A percentile compares a stretch with the other conserved stretches of the same genome.
phyloP scores from a whole-genome alignment of 2,888 invertebrate species.

The Ophioninae sp. region DNA sequence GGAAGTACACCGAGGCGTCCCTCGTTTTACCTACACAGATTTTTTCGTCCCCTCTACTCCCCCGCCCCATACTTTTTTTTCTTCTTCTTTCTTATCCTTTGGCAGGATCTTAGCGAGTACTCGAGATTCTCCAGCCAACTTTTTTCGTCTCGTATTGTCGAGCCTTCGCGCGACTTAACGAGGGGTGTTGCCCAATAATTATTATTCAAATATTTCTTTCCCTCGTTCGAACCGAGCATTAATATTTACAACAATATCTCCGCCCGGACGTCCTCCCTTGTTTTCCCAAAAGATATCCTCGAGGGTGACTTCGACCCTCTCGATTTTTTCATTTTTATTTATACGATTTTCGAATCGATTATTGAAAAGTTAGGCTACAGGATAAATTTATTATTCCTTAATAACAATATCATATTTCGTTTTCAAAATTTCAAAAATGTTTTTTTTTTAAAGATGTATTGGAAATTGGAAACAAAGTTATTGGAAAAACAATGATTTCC shows the following conservation, averaged over 20 bases:
- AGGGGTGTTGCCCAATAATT: constrained; percentile 70
- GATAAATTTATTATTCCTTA: too few relatives aligned
- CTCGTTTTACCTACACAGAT: constrained; percentile 51
- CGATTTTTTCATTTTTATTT: neutral
- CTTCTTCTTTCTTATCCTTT: constrained; percentile 49
- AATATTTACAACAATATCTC: constrained; percentile 74
- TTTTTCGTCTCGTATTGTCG: constrained; percentile 62
- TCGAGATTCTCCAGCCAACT: constrained; percentile 62
- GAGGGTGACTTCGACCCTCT: neutral
- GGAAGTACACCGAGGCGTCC: constrained; percentile 74
- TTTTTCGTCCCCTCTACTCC: constrained; percentile 32
- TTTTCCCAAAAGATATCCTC: constrained; percentile 39
- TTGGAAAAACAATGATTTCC: too few relatives aligned
- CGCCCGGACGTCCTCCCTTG: constrained; percentile 29
- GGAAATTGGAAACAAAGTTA: too few relatives aligned
- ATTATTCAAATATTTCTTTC: constrained; percentile 79
- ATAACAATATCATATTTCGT: too few relatives aligned
- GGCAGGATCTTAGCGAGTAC: constrained; percentile 62
- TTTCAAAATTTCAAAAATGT: too few relatives aligned
- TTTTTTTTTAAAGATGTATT: too few relatives aligned
- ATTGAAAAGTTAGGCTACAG: too few relatives aligned
- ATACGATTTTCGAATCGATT: too few relatives aligned
- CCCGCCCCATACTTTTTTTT: neutral
- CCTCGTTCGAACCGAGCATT: constrained; percentile 72
- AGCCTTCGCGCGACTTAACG: constrained; percentile 65